These are phyloP conservation scores for Aspidiotus destructor DNA, from an alignment of 2,888 invertebrate genomes.

Conservation along the genomic window DNA sequence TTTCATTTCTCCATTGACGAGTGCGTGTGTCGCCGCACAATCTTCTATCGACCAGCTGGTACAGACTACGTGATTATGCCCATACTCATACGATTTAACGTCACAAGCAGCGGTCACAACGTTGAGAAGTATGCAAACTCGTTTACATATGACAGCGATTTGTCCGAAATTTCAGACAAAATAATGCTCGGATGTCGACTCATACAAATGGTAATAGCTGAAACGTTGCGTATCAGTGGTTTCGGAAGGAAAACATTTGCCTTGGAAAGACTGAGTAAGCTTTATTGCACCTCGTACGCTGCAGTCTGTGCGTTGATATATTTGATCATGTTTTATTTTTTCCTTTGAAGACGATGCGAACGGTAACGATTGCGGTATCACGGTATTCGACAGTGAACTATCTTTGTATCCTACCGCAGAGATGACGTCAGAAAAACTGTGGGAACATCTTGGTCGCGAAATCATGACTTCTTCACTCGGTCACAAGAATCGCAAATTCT, in stretches of 20 bases:
- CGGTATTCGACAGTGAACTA: conserved; percentile 62
- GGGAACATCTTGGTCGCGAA: conserved; percentile 76
- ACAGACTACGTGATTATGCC: conserved; percentile 43
- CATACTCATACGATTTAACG: conserved; percentile 10
- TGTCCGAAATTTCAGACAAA: conserved; percentile 5
- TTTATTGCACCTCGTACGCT: conserved; percentile 47
- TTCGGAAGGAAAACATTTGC: conserved; percentile 72
- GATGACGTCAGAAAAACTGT: conserved; percentile 68
- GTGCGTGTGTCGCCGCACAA: conserved; percentile 22
- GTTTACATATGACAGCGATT: neutral
- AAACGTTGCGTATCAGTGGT: conserved; percentile 72
- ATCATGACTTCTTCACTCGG: conserved; percentile 60
- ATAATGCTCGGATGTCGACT: conserved; percentile 42
- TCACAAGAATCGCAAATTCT: conserved; percentile 65
- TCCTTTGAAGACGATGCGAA: conserved; percentile 25
- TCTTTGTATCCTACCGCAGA: conserved; percentile 59
- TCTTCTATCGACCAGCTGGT: conserved; percentile 34
- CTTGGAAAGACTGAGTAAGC: conserved; percentile 48
- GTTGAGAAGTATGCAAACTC: no score
- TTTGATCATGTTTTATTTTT: conserved; percentile 31
- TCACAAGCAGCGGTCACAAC: conserved; percentile 54
- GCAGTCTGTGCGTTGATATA: conserved; percentile 34
- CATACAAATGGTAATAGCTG: conserved; percentile 76
- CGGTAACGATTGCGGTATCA: conserved; percentile 49
- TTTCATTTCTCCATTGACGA: conserved; percentile 52